phyloP scores from a whole-genome alignment of 1,140 invertebrate genomes.

The Drosophila bifasciata region DNA sequence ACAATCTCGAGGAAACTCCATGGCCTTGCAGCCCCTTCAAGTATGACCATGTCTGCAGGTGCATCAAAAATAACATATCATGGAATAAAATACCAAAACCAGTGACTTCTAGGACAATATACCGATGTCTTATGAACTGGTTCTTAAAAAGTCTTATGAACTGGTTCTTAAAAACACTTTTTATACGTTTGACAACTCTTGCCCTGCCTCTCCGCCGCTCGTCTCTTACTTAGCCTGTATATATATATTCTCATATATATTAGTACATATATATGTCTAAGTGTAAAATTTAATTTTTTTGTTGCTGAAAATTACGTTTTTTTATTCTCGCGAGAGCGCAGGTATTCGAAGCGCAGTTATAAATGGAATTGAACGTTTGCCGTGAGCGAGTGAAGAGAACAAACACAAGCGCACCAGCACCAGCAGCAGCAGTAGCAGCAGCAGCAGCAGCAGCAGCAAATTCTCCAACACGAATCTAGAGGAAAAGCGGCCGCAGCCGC shows the following conservation, averaged over 20 bases:
- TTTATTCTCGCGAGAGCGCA: constrained; percentile 64
- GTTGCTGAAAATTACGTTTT: constrained; percentile 49
- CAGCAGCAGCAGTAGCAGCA: constrained; percentile 23
- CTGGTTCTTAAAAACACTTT: too few relatives aligned
- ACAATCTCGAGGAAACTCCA: too few relatives aligned
- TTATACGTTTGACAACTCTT: constrained; percentile 29
- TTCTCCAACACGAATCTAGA: constrained; percentile 15
- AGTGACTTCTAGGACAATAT: not conserved
- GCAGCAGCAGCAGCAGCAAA: constrained; percentile 5
- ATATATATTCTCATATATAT: constrained; percentile 50
- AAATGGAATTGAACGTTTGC: constrained; percentile 71
- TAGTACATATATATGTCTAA: constrained; percentile 45
- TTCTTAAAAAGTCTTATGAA: too few relatives aligned
- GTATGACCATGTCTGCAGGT: too few relatives aligned
- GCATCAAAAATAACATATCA: too few relatives aligned
- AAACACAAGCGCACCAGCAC: constrained; percentile 59
- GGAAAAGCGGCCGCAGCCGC: constrained; percentile 21
- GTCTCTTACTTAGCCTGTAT: constrained; percentile 46
- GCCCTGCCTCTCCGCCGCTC: constrained; percentile 30
- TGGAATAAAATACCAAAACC: too few relatives aligned
- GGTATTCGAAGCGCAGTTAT: constrained; percentile 52
- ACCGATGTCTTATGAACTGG: too few relatives aligned
- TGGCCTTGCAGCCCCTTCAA: too few relatives aligned
- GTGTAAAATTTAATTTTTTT: constrained; percentile 56
- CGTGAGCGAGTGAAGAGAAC: constrained; percentile 59